Evolutionary conservation across 2,797 vertebrate genomes (phyloP).

Genomic region (Heliangelus exortis): DNA sequence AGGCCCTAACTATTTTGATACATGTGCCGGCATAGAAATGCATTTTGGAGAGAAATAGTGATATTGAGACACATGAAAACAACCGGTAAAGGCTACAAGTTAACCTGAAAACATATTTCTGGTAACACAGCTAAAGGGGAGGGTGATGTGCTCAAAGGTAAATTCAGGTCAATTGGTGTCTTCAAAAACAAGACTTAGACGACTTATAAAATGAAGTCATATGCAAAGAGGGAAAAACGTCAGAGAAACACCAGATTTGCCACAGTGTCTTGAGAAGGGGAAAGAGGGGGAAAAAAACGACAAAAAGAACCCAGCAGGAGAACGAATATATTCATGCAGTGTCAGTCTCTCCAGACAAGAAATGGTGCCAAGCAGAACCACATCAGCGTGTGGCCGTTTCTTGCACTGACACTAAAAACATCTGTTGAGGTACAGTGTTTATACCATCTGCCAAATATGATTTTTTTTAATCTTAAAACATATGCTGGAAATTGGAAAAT

Average conservation of each 20-base stretch:
- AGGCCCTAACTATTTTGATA: conserved; percentile 49
- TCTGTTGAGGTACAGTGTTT: conserved; percentile 63
- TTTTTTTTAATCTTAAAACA: conserved; percentile 72
- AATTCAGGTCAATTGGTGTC: conserved; percentile 17
- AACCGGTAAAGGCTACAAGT: background rate
- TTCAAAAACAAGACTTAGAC: conserved; percentile 1
- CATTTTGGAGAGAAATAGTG: conserved; percentile 15
- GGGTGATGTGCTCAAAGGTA: conserved; percentile 49
- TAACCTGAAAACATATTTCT: conserved; percentile 60
- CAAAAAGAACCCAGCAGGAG: conserved; percentile 49
- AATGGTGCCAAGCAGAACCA: conserved; percentile 66
- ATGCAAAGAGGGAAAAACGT: background rate
- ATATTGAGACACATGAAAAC: conserved; percentile 44
- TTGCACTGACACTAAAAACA: conserved; percentile 68
- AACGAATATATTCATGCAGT: conserved; percentile 62
- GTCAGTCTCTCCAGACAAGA: conserved; percentile 62
- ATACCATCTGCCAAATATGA: conserved; percentile 53
- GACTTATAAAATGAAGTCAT: conserved; percentile 11
- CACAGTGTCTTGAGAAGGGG: conserved; percentile 28
- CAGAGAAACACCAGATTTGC: conserved; percentile 31
- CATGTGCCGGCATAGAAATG: conserved; percentile 41
- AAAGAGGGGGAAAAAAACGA: background rate
- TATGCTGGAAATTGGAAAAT: conserved; percentile 61
- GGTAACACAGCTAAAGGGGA: conserved; percentile 27
- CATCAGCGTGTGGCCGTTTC: conserved; percentile 66